Conservation (phyloP, 2,888 invertebrate genomes). For the Sclerodermus sp. region DNA sequence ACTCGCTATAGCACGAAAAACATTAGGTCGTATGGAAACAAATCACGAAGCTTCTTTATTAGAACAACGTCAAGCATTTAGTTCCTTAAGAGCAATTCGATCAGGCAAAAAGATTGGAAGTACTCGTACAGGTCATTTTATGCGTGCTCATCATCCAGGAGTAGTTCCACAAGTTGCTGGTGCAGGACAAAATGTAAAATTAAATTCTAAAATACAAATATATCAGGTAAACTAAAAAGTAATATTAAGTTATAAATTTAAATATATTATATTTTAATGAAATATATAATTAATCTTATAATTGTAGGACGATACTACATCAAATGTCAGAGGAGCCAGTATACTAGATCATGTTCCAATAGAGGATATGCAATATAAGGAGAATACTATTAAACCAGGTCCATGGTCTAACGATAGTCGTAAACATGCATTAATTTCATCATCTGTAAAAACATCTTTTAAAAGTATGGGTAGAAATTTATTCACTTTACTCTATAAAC, state of each 20-base stretch:
- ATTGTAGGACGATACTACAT: slow-evolving; percentile 38
- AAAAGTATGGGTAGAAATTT: slow-evolving; percentile 51
- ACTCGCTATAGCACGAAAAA: slow-evolving; percentile 69
- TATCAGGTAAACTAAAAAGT: slow-evolving; percentile 58
- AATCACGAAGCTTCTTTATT: slow-evolving; percentile 63
- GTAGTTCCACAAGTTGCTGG: slow-evolving; percentile 60
- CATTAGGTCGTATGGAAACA: slow-evolving; percentile 66
- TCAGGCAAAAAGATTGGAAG: slow-evolving; percentile 62
- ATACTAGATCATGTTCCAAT: slow-evolving; percentile 64
- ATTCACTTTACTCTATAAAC: too few relatives aligned
- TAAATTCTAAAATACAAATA: slow-evolving; percentile 62
- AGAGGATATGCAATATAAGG: slow-evolving; percentile 63
- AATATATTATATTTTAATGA: background rate
- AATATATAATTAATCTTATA: too few relatives aligned
- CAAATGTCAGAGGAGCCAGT: slow-evolving; percentile 55
- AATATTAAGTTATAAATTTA: slow-evolving; percentile 16
- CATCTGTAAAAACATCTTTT: slow-evolving; percentile 55
- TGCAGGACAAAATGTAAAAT: slow-evolving; percentile 52
- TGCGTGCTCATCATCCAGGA: slow-evolving; percentile 62
- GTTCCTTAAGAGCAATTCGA: slow-evolving; percentile 72
- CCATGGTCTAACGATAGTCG: slow-evolving; percentile 66
- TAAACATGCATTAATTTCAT: slow-evolving; percentile 49
- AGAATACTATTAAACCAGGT: slow-evolving; percentile 72
- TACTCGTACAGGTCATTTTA: slow-evolving; percentile 63
- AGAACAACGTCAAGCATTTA: slow-evolving; percentile 76